Conservation (phyloP, 2,797 vertebrate genomes). For the Crax fasciolata region DNA sequence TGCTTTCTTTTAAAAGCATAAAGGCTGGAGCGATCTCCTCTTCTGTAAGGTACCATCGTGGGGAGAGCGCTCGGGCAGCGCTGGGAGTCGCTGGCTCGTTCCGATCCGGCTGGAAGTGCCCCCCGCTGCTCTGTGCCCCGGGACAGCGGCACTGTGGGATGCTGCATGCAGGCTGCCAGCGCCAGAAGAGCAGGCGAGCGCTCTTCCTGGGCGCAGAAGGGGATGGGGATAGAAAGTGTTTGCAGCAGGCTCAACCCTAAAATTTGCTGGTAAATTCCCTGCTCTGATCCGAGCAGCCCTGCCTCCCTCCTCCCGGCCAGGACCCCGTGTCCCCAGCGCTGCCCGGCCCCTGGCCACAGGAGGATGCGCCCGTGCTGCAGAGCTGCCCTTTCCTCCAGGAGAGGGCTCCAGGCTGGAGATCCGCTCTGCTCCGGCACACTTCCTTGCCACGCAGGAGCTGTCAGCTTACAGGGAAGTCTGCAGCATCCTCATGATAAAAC, state of each 20-base stretch:
- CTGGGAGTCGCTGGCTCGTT: neutral
- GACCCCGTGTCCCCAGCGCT: fast-evolving
- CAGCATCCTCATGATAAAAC: neutral
- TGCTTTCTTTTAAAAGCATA: neutral
- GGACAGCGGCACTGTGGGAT: no score
- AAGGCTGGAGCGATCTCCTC: neutral
- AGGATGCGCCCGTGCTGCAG: neutral
- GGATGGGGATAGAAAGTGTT: neutral
- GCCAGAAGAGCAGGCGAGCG: fast-evolving
- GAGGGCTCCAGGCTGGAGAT: conserved; percentile 66
- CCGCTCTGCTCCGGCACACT: neutral
- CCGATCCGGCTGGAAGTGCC: neutral
- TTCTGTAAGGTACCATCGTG: fast-evolving
- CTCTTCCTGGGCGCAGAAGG: neutral
- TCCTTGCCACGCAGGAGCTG: neutral
- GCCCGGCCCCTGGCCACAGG: neutral
- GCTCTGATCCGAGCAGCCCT: fast-evolving
- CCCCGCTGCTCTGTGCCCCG: no score
- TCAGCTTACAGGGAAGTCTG: neutral
- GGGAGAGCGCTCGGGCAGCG: fast-evolving
- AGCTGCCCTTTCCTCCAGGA: conserved; percentile 65
- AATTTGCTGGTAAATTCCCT: fast-evolving
- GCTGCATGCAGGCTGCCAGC: neutral
- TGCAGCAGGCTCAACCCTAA: fast-evolving
- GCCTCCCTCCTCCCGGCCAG: neutral